These are phyloP conservation scores for Eucera pruinosa DNA, from an alignment of 2,888 invertebrate genomes.

Conservation along the genomic window DNA sequence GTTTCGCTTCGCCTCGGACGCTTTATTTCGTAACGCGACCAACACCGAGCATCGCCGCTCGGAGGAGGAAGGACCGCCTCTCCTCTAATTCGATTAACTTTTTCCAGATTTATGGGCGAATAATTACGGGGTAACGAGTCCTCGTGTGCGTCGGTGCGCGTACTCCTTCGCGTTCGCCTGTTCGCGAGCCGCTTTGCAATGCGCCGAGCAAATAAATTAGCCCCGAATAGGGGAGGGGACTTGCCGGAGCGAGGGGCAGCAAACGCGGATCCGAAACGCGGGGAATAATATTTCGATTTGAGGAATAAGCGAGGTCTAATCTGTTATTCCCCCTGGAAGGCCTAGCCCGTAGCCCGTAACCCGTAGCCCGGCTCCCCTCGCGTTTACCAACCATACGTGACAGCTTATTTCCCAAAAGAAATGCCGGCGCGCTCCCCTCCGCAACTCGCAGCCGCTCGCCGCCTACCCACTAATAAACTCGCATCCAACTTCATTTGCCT, in stretches of 20 bases:
- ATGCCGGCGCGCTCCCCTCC: constrained; percentile 29
- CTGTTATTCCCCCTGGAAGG: constrained; percentile 65
- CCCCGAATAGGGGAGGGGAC: constrained; percentile 6
- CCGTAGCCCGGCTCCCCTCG: constrained; percentile 50
- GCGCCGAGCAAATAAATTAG: constrained; percentile 48
- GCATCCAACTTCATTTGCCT: constrained; percentile 56
- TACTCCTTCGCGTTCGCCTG: constrained; percentile 18
- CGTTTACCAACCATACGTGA: constrained; percentile 65
- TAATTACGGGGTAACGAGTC: constrained; percentile 38
- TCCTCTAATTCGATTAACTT: constrained; percentile 35
- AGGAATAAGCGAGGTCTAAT: constrained; percentile 65
- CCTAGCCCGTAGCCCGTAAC: constrained; percentile 32
- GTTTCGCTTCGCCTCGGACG: background rate
- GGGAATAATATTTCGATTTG: constrained; percentile 65
- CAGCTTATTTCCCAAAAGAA: constrained; percentile 70
- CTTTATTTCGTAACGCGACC: constrained; percentile 15
- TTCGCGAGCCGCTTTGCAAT: constrained; percentile 38
- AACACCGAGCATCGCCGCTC: too few species aligned
- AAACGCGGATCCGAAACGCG: too few species aligned
- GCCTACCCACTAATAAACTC: constrained; percentile 58
- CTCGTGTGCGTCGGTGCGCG: too few species aligned
- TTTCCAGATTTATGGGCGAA: constrained; percentile 45
- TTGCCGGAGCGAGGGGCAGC: too few species aligned
- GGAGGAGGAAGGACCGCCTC: constrained; percentile 7
- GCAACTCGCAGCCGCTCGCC: constrained; percentile 3